Evolutionary conservation across 2,797 vertebrate species (phyloP).

Genomic region (Salarias fasciatus): DNA sequence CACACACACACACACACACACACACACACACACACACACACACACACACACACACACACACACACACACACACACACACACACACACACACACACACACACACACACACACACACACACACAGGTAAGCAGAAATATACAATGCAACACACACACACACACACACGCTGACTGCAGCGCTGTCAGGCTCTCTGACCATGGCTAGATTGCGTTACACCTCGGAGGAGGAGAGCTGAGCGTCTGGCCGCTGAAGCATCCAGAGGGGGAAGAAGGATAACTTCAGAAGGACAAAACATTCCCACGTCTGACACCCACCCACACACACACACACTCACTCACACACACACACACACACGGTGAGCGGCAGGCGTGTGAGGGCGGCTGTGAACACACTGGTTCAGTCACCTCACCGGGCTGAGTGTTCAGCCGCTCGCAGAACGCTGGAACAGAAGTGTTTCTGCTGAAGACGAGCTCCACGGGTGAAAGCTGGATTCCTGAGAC

Average conservation of each 20-base stretch:
- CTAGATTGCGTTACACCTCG: slow-evolving; percentile 73
- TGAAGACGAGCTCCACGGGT: neutral
- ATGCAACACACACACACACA: no score
- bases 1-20: slow-evolving; percentile 15
- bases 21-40: slow-evolving; percentile 30
- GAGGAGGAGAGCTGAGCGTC: slow-evolving; percentile 48
- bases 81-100: no score
- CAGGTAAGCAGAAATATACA: no score
- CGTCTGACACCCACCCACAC: slow-evolving; percentile 28
- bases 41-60: neutral
- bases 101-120: no score
- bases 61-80: no score
- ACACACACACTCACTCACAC: slow-evolving; percentile 9
- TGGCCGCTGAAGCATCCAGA: slow-evolving; percentile 66
- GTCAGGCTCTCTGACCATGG: slow-evolving; percentile 62
- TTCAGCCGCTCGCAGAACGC: no score
- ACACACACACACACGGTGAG: slow-evolving; percentile 21
- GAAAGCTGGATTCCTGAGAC: slow-evolving; percentile 12
- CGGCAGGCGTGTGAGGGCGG: no score
- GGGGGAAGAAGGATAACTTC: slow-evolving; percentile 73
- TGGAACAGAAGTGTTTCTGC: slow-evolving; percentile 16
- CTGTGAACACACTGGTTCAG: slow-evolving; percentile 59
- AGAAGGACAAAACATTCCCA: slow-evolving; percentile 65
- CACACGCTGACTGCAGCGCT: no score
- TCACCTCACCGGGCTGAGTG: slow-evolving; percentile 61